Evolutionary conservation across 2,113 vertebrate genomes (phyloP), one percentile per base, ranked within the genome.

Genomic region (Mastomys coucha): DNA sequence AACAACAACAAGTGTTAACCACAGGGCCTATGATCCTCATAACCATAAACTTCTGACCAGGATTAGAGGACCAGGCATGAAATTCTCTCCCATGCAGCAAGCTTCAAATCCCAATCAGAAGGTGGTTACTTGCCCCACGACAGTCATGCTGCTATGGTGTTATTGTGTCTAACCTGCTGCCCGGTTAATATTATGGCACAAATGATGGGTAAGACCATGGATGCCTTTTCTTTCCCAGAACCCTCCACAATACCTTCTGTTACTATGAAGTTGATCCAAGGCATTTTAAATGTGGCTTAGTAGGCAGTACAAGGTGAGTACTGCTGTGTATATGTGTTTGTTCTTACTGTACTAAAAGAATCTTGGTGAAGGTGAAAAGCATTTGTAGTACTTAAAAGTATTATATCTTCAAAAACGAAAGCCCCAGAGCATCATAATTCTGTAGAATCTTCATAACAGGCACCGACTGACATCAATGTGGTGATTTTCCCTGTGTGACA

Each of bases 291-390:
- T 19, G 69, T 26, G 28, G 14, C 63, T 76, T 70, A 80, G 36
- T 56, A 39, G 45, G n/a, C 17, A 63, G 22, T 20, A 45, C 22
- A 63, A 84, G 16, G 12, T 28, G 49, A 93, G 31, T 22, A 0
- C 5, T 16, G 6, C 3, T 49, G 4, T 45, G 6, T 0, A 0
- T 0, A 8, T 0, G 1, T 3, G 0, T 11, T 58, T 72, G 56
- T 19, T 56, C 24, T 3, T 2, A 6, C 20, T 65, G 10, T 10
- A 36, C 10, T 13, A 16, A 39, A 56, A 72, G 51, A 26, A 31
- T 49, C 42, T 72, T 77, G 14, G 20, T 56, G 28, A 91, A 33
- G 26, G 45, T 53, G 49, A 73, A 89, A 90, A 36, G 3, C 42
- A 77, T 77, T 76, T 87, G 13, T 80, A 60, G 56, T 26, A 70